Evolutionary conservation across 1,140 invertebrate genomes (phyloP).

Genomic region (Agrypnia vestita): DNA sequence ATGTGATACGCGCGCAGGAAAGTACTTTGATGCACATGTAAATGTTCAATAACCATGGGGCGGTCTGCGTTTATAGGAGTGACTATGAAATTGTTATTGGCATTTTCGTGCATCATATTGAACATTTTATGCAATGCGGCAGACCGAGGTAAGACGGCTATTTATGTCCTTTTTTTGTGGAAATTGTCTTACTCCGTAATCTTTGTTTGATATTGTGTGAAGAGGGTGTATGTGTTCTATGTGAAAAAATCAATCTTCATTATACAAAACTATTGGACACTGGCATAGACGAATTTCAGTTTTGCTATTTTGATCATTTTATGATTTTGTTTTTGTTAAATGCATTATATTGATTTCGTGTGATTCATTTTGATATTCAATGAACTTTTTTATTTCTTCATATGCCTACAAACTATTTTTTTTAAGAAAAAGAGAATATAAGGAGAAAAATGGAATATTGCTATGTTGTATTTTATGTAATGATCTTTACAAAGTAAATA

Average conservation of each 20-base stretch:
- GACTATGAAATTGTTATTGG: conserved; percentile 29
- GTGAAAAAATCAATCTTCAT: conserved; percentile 21
- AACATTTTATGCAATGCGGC: conserved; percentile 38
- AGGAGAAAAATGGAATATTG: too few relatives aligned
- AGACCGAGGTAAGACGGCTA: conserved; percentile 31
- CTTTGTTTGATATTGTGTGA: conserved; percentile 18
- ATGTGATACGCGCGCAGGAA: conserved; percentile 22
- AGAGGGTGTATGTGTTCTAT: conserved; percentile 6
- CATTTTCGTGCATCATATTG: conserved; percentile 15
- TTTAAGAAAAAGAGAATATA: too few relatives aligned
- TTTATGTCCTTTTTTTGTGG: not conserved
- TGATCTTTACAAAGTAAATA: too few relatives aligned
- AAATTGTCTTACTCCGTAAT: not conserved
- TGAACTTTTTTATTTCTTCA: too few relatives aligned
- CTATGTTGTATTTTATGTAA: too few relatives aligned
- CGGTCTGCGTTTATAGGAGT: not conserved
- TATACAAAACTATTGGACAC: not conserved
- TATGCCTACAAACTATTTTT: too few relatives aligned
- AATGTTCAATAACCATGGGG: conserved; percentile 29
- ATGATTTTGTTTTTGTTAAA: too few relatives aligned
- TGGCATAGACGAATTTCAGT: too few relatives aligned
- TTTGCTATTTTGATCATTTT: too few relatives aligned
- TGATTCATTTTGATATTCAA: too few relatives aligned
- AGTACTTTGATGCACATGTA: conserved; percentile 2
- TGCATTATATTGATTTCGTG: too few relatives aligned